Evolutionary conservation across 1,140 invertebrate genomes (phyloP).

Genomic region (Trichoplusia ni): DNA sequence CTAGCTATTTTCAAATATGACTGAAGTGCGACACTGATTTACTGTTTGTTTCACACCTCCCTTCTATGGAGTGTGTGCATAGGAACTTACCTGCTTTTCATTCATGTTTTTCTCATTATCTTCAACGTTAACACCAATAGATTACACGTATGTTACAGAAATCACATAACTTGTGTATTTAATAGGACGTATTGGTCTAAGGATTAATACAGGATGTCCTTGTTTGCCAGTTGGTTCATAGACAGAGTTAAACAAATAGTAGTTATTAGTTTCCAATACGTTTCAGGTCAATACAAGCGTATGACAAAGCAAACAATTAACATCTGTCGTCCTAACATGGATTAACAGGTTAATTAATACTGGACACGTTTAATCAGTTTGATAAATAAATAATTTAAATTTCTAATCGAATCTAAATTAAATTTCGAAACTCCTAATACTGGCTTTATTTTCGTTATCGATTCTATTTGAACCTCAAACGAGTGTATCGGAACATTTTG

Average conservation of each 20-base stretch:
- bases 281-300: too few relatives aligned
- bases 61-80: not conserved
- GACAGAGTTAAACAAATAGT: too few relatives aligned
- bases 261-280: too few relatives aligned
- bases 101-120: too few relatives aligned
- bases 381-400: not conserved
- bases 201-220: too few relatives aligned
- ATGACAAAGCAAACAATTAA: too few relatives aligned
- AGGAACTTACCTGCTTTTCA: not conserved
- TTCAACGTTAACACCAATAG: too few relatives aligned
- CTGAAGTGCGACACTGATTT: slow-evolving; percentile 27
- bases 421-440: slow-evolving; percentile 1
- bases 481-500: slow-evolving; percentile 8
- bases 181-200: too few relatives aligned
- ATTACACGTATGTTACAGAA: too few relatives aligned
- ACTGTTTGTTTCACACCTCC: slow-evolving; percentile 17
- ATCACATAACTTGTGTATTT: too few relatives aligned
- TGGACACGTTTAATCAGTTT: not conserved
- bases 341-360: too few relatives aligned
- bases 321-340: not conserved
- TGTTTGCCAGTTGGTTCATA: too few relatives aligned
- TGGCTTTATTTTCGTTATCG: slow-evolving; percentile 12
- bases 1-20: slow-evolving; percentile 27
- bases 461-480: slow-evolving; percentile 5
- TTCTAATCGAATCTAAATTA: not conserved